Evolutionary conservation across 2,113 vertebrate genomes (phyloP).

Genomic region (Tyrannus savana): DNA sequence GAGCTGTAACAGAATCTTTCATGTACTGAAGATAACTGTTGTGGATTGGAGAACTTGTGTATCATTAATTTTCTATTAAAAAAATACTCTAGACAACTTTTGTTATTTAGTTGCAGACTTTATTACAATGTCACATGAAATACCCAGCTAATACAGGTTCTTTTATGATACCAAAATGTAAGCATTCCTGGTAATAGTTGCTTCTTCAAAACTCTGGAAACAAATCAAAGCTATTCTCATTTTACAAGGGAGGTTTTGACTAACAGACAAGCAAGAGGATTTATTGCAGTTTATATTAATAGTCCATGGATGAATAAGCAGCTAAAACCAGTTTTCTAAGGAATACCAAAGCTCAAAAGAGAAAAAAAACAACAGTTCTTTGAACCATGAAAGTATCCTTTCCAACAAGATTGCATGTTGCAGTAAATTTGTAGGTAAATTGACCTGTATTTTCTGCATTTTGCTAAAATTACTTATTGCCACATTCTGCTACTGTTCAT

Average conservation of each 20-base stretch:
- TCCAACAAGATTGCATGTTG: neutral
- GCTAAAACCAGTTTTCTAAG: neutral
- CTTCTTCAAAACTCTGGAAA: neutral
- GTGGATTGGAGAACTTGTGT: neutral
- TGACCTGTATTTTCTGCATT: neutral
- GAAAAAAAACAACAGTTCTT: neutral
- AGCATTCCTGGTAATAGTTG: neutral
- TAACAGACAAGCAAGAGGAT: neutral
- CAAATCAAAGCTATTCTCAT: neutral
- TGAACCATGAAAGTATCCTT: neutral
- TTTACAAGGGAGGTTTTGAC: neutral
- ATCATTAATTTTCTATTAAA: neutral
- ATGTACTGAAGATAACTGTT: neutral
- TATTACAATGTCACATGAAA: neutral
- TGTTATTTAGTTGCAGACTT: neutral
- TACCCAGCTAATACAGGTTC: neutral
- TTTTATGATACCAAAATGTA: neutral
- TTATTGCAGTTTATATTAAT: neutral
- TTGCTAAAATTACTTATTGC: neutral
- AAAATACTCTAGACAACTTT: neutral
- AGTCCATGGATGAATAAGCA: neutral
- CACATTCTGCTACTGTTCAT: neutral
- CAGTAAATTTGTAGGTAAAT: neutral
- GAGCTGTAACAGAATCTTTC: neutral
- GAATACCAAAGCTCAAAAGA: neutral